Base-by-base conservation (phyloP, 2,888 invertebrate genomes). In the Isoperla grammatica region DNA sequence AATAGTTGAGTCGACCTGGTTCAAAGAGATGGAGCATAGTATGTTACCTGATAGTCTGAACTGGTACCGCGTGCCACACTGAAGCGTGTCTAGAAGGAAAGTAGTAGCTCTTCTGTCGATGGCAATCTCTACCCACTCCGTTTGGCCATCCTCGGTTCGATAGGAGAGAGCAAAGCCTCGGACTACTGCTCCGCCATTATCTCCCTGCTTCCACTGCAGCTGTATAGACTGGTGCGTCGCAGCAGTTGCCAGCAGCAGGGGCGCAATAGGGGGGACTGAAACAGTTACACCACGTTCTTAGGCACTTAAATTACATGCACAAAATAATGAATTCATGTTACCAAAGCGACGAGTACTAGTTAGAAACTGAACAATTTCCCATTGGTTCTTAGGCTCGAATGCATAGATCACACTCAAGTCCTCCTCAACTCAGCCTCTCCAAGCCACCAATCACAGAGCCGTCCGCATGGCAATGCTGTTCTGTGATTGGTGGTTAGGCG, bases 191-290 rank as follows among this genome's bases (percentile, higher is more conserved):
- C 81, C 80, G 0, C 81, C 81, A 57, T 75, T 77, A 68, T 81
- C 81, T 50, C 78, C 79, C 65, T 75, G 74, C 63, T 76, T 76
- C 77, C 81, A 82, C 65, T 80, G 79, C 54, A 82, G 69, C 45
- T 78, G 78, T 1, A 81, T 78, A 0, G 79, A 77, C 61, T 76
- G 77, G 61, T 75, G 74, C 12, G 80, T 79, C 5, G 74, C 77
- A 2, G 78, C 75, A 43, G 78, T 77, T 1, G 78, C 75, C 4
- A 78, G 71, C 1, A 80, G 71, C 22, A 77, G 74, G 2, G 81
- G 78, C 39, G 80, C 73, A n/a, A 78, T 75, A 6, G 84, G 84
- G 2, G 83, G 82, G 50, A 82, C 84, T 81, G 70, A 61, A 65
- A 63, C 22, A 59, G 8, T 39, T 64, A 58, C 61, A 64, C 67